These are phyloP conservation scores for Artemia sinica DNA, from an alignment of 2,888 invertebrate species.

Conservation along the genomic window DNA sequence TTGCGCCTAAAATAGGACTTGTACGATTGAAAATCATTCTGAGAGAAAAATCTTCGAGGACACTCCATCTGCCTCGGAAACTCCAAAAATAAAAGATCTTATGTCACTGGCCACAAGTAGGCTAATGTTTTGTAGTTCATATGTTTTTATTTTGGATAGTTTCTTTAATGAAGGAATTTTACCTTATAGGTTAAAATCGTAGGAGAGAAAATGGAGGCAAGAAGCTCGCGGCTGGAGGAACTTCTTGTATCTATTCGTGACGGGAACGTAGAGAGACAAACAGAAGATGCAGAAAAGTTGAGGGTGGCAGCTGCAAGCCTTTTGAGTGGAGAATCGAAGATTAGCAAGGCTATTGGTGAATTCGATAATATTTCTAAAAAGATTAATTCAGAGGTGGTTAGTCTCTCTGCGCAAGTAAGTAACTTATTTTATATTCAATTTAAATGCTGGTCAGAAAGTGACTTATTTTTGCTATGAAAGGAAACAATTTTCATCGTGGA, in stretches of 20 bases:
- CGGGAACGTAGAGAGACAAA: conserved; percentile 17
- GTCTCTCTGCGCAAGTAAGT: conserved; percentile 19
- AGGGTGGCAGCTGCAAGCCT: conserved; percentile 21
- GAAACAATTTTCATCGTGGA: no score
- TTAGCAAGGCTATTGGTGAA: conserved; percentile 31
- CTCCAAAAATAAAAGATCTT: no score
- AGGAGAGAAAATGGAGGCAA: conserved; percentile 21
- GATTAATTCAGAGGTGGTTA: conserved; percentile 32
- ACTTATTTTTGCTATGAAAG: no score
- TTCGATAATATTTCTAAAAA: conserved; percentile 41
- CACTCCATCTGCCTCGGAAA: no score
- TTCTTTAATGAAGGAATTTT: background rate
- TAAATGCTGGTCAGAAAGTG: no score
- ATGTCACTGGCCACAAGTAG: no score
- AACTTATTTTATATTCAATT: no score
- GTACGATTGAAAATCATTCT: no score
- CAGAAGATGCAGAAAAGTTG: conserved; percentile 22
- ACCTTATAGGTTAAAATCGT: conserved; percentile 21
- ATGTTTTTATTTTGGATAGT: background rate
- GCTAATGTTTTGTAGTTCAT: background rate
- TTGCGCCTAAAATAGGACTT: no score
- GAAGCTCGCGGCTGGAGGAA: conserved; percentile 20
- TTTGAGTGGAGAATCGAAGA: conserved; percentile 21
- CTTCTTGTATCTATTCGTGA: conserved; percentile 18
- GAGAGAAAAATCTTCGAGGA: no score